These are phyloP conservation scores for Heteropelma amictum DNA, from an alignment of 2,888 invertebrate genomes.

Conservation along the genomic window DNA sequence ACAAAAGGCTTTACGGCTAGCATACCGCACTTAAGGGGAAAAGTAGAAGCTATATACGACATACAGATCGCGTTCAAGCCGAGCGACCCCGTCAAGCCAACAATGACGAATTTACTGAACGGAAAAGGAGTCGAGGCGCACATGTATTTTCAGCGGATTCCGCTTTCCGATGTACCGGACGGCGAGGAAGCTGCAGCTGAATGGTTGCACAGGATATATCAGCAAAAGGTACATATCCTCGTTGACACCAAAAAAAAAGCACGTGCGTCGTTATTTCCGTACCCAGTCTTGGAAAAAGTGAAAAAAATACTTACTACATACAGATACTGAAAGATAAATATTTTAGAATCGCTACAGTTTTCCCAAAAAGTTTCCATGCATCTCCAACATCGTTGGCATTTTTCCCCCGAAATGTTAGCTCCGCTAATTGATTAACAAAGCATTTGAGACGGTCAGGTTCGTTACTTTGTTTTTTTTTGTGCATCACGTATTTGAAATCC, in stretches of 20 bases:
- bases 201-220: constrained; percentile 91
- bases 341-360: too few relatives aligned
- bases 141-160: constrained; percentile 89
- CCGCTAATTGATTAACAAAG: too few relatives aligned
- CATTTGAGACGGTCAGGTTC: too few relatives aligned
- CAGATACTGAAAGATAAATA: too few relatives aligned
- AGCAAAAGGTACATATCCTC: constrained; percentile 87
- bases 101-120: constrained; percentile 86
- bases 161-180: constrained; percentile 88
- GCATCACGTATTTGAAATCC: neutral
- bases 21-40: constrained; percentile 88
- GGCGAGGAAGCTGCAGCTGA: constrained; percentile 86
- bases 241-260: too few relatives aligned
- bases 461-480: too few relatives aligned
- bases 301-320: too few relatives aligned
- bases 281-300: too few relatives aligned
- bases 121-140: constrained; percentile 87
- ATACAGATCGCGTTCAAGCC: constrained; percentile 87
- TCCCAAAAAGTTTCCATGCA: too few relatives aligned
- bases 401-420: too few relatives aligned
- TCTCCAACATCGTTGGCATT: too few relatives aligned
- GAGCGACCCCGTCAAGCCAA: constrained; percentile 85
- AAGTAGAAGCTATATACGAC: constrained; percentile 91
- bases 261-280: too few relatives aligned
- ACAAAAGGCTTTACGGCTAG: constrained; percentile 96